Evolutionary conservation across 2,113 vertebrate species (phyloP).

Genomic region (Ophiodon elongatus): DNA sequence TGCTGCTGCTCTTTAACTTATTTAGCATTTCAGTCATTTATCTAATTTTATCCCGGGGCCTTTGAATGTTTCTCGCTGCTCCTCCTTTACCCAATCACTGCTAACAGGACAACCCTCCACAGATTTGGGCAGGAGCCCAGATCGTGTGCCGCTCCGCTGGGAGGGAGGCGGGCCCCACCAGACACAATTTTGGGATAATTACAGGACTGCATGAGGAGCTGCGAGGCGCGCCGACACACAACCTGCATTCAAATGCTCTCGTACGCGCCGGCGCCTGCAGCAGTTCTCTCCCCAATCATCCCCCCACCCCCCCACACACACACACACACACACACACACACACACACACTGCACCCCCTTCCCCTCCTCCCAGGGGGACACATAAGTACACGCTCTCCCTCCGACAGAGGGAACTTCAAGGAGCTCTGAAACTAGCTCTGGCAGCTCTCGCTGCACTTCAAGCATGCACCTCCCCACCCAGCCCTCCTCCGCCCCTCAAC

Average conservation of each 20-base stretch:
- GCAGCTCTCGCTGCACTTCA: conserved; percentile 52
- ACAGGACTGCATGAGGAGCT: conserved; percentile 54
- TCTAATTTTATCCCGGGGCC: conserved; percentile 42
- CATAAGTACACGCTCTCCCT: conserved; percentile 54
- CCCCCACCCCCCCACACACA: conserved; percentile 16
- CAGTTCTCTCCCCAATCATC: not conserved
- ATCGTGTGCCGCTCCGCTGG: conserved; percentile 46
- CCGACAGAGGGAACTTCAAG: conserved; percentile 64
- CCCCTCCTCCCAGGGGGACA: conserved; percentile 38
- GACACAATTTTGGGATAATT: conserved; percentile 71
- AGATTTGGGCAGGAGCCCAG: conserved; percentile 64
- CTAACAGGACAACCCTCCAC: conserved; percentile 54
- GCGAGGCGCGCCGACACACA: conserved; percentile 22
- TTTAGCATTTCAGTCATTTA: conserved; percentile 39
- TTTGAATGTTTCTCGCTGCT: conserved; percentile 51
- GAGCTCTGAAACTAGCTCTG: conserved; percentile 62
- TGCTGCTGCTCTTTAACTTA: conserved; percentile 29
- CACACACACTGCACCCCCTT: not conserved
- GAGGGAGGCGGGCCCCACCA: conserved; percentile 50
- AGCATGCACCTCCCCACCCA: conserved; percentile 30
- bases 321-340: conserved; percentile 4
- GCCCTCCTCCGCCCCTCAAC: not conserved
- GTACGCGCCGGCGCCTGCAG: conserved; percentile 9
- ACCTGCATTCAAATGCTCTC: not conserved
- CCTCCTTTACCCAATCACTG: conserved; percentile 61